Evolutionary conservation across 2,888 invertebrate species (phyloP), one percentile per base, ranked within the genome.

Genomic region (Branchipolynoe longqiensis): DNA sequence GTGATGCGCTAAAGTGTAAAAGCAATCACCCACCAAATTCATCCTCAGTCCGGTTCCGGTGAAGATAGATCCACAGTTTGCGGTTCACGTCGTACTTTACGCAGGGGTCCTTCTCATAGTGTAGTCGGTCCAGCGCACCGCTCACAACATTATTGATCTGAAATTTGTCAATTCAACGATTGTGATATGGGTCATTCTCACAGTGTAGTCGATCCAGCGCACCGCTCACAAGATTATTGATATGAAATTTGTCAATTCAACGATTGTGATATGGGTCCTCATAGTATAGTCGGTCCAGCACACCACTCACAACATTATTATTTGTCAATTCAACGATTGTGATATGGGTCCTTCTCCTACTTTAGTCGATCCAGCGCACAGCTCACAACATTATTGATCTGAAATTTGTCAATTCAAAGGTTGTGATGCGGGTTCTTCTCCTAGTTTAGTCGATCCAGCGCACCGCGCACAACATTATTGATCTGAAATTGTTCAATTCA

Each of bases 21-120:
- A n/a, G n/a, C n/a, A n/a, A 28, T 25, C 25, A 84, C 40, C 90
- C 92, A 96, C 96, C 95, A 92, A 96, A 96, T 92, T 96, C 96
- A 62, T 95, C 95, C 90, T 95, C 95, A 8, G 95, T 95, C 64
- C 96, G 93, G 82, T 95, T 95, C 85, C 98, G 95, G 93, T 98
- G 98, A 85, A 98, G 94, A 93, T 98, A 98, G n/a, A 98, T 97
- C 99, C 99, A 99, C 41, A 97, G 96, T 91, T 98, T 98, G 3
- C 97, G 95, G 90, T 97, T 96, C 0, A 97, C 96, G 93, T 98
- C 98, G 92, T 98, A 98, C 90, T 97, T 97, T 0, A 98, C 98
- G 90, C 98, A 97, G 0, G 98, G 98, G 94, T 98, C 98, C 85
- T 96, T 96, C 89, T 98, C 97, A 14, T 96, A 97, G 90, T 98